Conservation (phyloP, 1,140 invertebrate species). For the Dreissena rostriformis region DNA sequence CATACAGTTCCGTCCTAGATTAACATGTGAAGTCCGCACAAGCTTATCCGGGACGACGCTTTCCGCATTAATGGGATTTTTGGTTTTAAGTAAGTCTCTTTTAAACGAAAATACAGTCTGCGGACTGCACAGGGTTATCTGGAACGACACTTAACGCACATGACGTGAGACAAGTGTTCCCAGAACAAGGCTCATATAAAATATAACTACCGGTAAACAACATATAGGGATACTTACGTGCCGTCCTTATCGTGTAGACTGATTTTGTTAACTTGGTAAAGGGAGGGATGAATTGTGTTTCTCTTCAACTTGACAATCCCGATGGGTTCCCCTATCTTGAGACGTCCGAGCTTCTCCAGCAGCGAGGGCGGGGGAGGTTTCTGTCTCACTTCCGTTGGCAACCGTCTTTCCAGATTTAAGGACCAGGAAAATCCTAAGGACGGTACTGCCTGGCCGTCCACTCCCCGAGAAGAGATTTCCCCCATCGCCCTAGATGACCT, state of each 20-base stretch:
- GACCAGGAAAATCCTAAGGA: slow-evolving; percentile 38
- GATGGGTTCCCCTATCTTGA: slow-evolving; percentile 9
- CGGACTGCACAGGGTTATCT: too few relatives aligned
- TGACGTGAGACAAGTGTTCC: too few relatives aligned
- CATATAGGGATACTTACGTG: neutral
- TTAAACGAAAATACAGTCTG: too few relatives aligned
- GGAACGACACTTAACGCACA: too few relatives aligned
- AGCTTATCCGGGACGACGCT: too few relatives aligned
- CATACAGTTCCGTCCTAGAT: too few relatives aligned
- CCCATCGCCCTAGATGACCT: neutral
- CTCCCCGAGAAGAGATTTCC: neutral
- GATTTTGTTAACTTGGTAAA: neutral
- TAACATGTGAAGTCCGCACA: too few relatives aligned
- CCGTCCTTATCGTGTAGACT: neutral
- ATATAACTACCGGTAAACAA: too few relatives aligned
- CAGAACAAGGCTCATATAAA: too few relatives aligned
- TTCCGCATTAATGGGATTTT: too few relatives aligned
- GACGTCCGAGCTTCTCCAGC: slow-evolving; percentile 29
- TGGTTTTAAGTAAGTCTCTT: too few relatives aligned
- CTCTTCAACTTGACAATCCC: slow-evolving; percentile 4
- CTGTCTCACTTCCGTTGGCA: neutral
- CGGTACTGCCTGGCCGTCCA: neutral
- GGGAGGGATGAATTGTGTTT: neutral
- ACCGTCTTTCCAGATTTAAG: slow-evolving; percentile 6
- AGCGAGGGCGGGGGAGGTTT: slow-evolving; percentile 23